Conservation (phyloP, 2,113 vertebrate species). For the Epinephelus fuscoguttatus region DNA sequence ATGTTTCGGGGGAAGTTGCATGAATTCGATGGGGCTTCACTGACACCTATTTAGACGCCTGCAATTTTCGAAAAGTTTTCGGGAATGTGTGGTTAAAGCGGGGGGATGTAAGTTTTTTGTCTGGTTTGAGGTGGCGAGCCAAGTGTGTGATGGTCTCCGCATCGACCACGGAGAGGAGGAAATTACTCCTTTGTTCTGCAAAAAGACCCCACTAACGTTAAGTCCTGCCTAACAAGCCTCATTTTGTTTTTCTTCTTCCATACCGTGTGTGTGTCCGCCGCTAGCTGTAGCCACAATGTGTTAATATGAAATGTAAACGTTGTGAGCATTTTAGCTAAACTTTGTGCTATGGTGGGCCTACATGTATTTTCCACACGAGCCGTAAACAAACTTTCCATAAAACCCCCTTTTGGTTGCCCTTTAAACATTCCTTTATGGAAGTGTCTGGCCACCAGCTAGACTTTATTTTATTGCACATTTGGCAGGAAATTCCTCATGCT, state of each 20-base stretch:
- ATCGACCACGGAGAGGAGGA: constrained; percentile 77
- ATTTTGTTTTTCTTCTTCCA: constrained; percentile 56
- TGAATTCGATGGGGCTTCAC: constrained; percentile 66
- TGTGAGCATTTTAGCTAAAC: constrained; percentile 66
- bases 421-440: constrained; percentile 75
- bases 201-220: constrained; percentile 58
- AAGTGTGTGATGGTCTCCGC: constrained; percentile 80
- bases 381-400: constrained; percentile 73
- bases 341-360: constrained; percentile 61
- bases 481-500: constrained; percentile 88
- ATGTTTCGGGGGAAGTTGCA: constrained; percentile 62
- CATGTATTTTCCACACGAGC: constrained; percentile 50
- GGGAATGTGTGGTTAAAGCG: constrained; percentile 81
- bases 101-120: constrained; percentile 82
- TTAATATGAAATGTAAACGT: constrained; percentile 39
- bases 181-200: constrained; percentile 84
- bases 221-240: constrained; percentile 48
- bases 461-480: constrained; percentile 87
- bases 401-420: constrained; percentile 41
- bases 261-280: constrained; percentile 32
- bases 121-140: constrained; percentile 78
- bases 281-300: constrained; percentile 33
- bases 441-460: constrained; percentile 78
- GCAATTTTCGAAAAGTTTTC: constrained; percentile 81
- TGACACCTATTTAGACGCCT: constrained; percentile 76